Base-by-base conservation (phyloP, 1,140 invertebrate genomes). In the Mylabris phalerata region DNA sequence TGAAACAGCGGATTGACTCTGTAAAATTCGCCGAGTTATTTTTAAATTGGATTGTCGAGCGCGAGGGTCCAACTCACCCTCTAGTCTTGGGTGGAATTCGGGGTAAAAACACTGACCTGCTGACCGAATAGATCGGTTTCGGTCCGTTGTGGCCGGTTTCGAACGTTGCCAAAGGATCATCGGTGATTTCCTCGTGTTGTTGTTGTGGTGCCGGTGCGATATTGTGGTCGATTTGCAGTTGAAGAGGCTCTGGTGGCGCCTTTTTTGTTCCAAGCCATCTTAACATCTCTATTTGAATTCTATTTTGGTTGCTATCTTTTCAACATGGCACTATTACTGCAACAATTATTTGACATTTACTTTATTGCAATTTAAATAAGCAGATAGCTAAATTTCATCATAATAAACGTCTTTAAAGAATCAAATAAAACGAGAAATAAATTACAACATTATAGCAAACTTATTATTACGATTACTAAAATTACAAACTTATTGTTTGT, bases 1-100 rank as follows among this genome's bases (percentile, higher is more conserved):
- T 64, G 43, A 41, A 64, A 70, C 2, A 70, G 59, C 0, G 66
- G 68, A 51, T 68, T 68, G 11, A 63, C 55, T 48, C 68, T 68
- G 57, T 43, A 67, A 66, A 44, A 47, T 6, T 32, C 4, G 19
- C 1, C 19, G 19, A 19, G 19, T 32, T 32, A 32, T 32, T 32
- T 32, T 32, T 1, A 56, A 52, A 2, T 11, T 7, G 3, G 32
- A 48, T 25, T 19, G 19, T 1, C 19, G 19, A 1, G 19, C 0
- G 19, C 19, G 26, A 48, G 47, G 24, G 47, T 11, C 13, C 3
- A 9, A 60, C 59, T 60, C 59, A 60, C 59, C 59, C 59, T 46
- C 43, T 42, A 55, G 50, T 57, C 48, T 51, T 60, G 49, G 60
- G 50, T 46, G 49, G 46, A 46, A 63, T 48, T 56, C 62, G 50